Evolutionary conservation across 1,140 invertebrate species (phyloP), one percentile per base, ranked within the genome.

Genomic region (Triops cancriformis): DNA sequence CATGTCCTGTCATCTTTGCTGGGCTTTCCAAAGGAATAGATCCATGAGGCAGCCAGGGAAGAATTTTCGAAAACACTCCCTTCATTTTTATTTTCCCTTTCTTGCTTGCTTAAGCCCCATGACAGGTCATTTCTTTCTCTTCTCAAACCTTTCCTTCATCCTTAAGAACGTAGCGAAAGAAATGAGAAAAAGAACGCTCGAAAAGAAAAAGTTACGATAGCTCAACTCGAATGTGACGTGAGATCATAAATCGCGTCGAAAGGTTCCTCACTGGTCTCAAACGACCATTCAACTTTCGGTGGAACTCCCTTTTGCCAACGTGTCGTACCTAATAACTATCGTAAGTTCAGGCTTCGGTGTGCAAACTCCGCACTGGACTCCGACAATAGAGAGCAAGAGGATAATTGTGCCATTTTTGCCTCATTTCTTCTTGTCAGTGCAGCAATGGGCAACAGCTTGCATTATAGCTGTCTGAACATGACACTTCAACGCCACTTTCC

Each of bases 1-100:
- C 51, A 64, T 64, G 51, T 64, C 51, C 51, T 64, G 51, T 64
- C 51, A 64, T 64, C 51, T 64, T 37, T 23, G 51, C 51, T 64
- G 18, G 51, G 51, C 14, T 64, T 64, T 18, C 51, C 31, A 37
- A 37, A 64, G 51, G 51, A 64, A 64, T 64, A 64, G 51, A 64
- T 64, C 51, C 23, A 64, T 64, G 31, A 37, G 31, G 18, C 51
- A 64, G 51, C 51, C 51, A 64, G 9, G 51, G 18, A 10, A 23
- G 51, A 64, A 64, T 64, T 64, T 64, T 64, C 10, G 51, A 64
- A 64, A 64, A 64, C 51, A 10, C 51, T 64, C 23, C 51, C 23
- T 23, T 18, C 18, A 9, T 23, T 64, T 64, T 23, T 45, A 12
- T 45, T 45, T 64, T 18, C 1, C n/a, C 3, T 64, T 64, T 2